Evolutionary conservation across 2,888 invertebrate genomes (phyloP).

Genomic region (Eristalis pertinax): DNA sequence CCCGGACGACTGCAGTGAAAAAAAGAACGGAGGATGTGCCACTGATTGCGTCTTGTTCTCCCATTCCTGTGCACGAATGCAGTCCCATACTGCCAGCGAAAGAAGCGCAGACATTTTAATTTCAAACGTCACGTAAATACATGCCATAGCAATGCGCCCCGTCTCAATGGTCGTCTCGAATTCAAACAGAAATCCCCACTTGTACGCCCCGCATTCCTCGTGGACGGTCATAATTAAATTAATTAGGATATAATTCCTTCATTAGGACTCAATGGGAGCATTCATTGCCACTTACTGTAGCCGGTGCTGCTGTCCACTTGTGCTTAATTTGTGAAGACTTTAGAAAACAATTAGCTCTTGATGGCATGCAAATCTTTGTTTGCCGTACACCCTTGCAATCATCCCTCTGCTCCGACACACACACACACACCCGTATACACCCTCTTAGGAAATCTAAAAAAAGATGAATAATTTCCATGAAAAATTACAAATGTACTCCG

Average conservation of each 20-base stretch:
- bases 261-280: constrained; percentile 35
- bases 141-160: neutral
- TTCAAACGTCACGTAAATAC: too few species aligned
- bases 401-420: neutral
- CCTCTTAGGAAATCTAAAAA: neutral
- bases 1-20: too few species aligned
- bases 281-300: constrained; percentile 16
- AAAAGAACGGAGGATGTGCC: too few species aligned
- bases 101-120: too few species aligned
- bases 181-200: neutral
- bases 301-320: neutral
- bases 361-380: constrained; percentile 33
- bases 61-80: too few species aligned
- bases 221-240: constrained; percentile 38
- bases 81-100: too few species aligned
- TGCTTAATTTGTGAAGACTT: constrained; percentile 19
- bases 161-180: neutral
- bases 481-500: constrained; percentile 41
- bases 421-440: too few species aligned
- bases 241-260: constrained; percentile 49
- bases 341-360: constrained; percentile 51
- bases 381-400: neutral
- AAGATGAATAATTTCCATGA: constrained; percentile 52
- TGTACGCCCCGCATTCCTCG: neutral
- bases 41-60: too few species aligned